Evolutionary conservation across 2,888 invertebrate genomes (phyloP).

Genomic region (Ptychoptera albimana): DNA sequence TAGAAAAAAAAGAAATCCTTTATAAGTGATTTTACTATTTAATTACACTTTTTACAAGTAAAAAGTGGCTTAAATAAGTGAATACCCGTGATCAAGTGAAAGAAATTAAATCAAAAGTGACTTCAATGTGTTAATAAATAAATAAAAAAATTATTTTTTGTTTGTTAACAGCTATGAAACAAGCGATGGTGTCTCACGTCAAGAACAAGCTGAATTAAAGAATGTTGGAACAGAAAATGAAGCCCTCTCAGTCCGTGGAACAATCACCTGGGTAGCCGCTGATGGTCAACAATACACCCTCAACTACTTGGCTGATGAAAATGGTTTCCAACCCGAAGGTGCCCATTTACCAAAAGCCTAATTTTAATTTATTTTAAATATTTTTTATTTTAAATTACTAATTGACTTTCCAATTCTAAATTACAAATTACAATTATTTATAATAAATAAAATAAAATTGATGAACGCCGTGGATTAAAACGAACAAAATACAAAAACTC

Average conservation of each 20-base stretch:
- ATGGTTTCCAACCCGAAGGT: slow-evolving; percentile 34
- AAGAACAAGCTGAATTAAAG: slow-evolving; percentile 29
- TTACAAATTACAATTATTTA: too few species aligned
- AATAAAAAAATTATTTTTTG: background rate
- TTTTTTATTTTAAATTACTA: too few species aligned
- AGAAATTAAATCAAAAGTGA: too few species aligned
- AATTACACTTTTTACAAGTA: too few species aligned
- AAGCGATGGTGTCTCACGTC: slow-evolving; percentile 29
- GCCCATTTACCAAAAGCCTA: slow-evolving; percentile 19
- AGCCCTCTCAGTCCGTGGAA: slow-evolving; percentile 29
- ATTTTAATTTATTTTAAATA: background rate
- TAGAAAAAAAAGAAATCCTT: too few species aligned
- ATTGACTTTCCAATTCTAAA: too few species aligned
- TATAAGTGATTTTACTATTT: too few species aligned
- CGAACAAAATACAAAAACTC: too few species aligned
- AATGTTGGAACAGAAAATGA: slow-evolving; percentile 31
- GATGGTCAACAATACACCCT: slow-evolving; percentile 33
- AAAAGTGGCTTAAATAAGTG: too few species aligned
- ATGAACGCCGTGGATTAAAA: too few species aligned
- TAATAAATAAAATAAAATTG: too few species aligned
- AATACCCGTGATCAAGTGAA: too few species aligned
- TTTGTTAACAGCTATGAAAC: slow-evolving; percentile 23
- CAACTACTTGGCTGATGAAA: slow-evolving; percentile 35
- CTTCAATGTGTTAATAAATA: background rate
- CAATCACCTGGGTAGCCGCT: slow-evolving; percentile 28